These are phyloP conservation scores for Drosophila pegasa DNA, from an alignment of 2,888 invertebrate species.

Conservation along the genomic window DNA sequence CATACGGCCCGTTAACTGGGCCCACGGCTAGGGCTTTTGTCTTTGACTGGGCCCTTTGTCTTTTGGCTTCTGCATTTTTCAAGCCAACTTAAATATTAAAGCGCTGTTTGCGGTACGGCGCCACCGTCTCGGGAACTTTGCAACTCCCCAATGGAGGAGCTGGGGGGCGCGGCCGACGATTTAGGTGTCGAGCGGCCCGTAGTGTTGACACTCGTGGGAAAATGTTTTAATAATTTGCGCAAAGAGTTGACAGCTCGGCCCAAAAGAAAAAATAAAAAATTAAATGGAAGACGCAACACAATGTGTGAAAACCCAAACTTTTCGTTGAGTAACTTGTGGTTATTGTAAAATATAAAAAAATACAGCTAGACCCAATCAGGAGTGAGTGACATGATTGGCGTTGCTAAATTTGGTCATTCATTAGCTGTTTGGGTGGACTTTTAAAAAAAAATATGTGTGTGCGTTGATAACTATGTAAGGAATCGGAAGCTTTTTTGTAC, in stretches of 20 bases:
- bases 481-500: too few species aligned
- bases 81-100: slow-evolving; percentile 76
- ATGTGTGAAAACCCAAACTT: slow-evolving; percentile 64
- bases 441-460: not conserved
- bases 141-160: slow-evolving; percentile 20
- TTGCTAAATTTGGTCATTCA: not conserved
- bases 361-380: slow-evolving; percentile 9
- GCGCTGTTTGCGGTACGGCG: slow-evolving; percentile 61
- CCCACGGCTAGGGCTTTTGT: slow-evolving; percentile 37
- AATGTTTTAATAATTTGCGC: slow-evolving; percentile 78
- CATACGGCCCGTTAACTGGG: slow-evolving; percentile 44
- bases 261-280: slow-evolving; percentile 8
- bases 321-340: slow-evolving; percentile 23
- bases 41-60: slow-evolving; percentile 39
- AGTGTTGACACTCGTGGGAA: slow-evolving; percentile 80
- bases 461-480: not conserved
- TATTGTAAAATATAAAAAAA: slow-evolving; percentile 57
- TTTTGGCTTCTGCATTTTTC: slow-evolving; percentile 73
- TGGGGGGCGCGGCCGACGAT: not conserved
- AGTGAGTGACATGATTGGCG: not conserved
- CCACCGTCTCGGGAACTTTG: slow-evolving; percentile 17
- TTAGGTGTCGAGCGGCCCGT: slow-evolving; percentile 28
- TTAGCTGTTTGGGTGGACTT: not conserved
- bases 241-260: slow-evolving; percentile 71
- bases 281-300: slow-evolving; percentile 16